These are phyloP conservation scores for Scaptomyza hsui DNA, from an alignment of 1,140 invertebrate genomes.

Conservation along the genomic window DNA sequence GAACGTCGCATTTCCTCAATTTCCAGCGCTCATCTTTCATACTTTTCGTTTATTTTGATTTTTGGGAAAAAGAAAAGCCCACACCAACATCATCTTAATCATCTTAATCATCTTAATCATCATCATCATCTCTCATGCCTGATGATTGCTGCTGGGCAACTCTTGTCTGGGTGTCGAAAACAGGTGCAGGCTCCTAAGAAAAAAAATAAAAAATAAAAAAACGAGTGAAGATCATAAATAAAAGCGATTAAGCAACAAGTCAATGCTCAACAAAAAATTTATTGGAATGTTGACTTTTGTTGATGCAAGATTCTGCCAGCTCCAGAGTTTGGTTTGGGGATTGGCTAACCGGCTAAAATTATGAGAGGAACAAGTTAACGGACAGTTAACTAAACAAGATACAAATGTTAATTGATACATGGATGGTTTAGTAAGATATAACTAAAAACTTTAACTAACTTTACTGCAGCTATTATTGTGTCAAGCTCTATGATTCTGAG, in stretches of 20 bases:
- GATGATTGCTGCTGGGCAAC: conserved; percentile 40
- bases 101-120: conserved; percentile 26
- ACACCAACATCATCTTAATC: conserved; percentile 50
- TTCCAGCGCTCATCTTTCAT: conserved; percentile 70
- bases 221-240: conserved; percentile 4
- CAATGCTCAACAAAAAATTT: conserved; percentile 1
- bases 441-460: too few species aligned
- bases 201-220: neutral
- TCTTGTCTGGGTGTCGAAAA: conserved; percentile 47
- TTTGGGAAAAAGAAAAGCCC: conserved; percentile 24
- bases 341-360: too few species aligned
- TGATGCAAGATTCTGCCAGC: conserved; percentile 3
- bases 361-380: too few species aligned
- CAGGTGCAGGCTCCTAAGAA: conserved; percentile 59
- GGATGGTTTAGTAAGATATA: too few species aligned
- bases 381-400: too few species aligned
- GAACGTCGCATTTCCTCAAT: conserved; percentile 70
- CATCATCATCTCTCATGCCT: conserved; percentile 12
- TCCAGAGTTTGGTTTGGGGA: neutral
- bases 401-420: too few species aligned
- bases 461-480: neutral
- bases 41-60: too few species aligned
- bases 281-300: conserved; percentile 5
- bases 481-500: conserved; percentile 45
- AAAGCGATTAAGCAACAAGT: conserved; percentile 18